Base-by-base conservation (phyloP, 2,888 invertebrate genomes). In the Crocallis elinguaria region DNA sequence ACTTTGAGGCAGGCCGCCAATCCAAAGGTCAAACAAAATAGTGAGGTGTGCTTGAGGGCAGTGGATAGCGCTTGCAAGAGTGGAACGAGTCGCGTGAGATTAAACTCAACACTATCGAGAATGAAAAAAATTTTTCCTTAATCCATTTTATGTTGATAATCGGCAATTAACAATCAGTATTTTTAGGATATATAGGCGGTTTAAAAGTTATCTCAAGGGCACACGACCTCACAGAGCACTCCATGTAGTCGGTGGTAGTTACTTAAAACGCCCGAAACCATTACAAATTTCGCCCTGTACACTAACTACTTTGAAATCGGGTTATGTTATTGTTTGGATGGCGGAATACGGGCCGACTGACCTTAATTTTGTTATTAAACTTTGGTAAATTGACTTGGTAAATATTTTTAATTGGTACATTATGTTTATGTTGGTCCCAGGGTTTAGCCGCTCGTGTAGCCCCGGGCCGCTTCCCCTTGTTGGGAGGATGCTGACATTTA, bases 281-380 rank as follows among this genome's bases (percentile, higher is more conserved):
- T 56, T 56, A 44, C 27, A 27, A 35, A 44, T 38, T 27, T 37
- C 25, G 35, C 44, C 57, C 57, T 49, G 27, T 32, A 48, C 25
- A 30, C 38, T 41, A 60, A 57, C 51, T 56, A 53, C 53, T 58
- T 58, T 44, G 35, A 41, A 55, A 57, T 53, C 48, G 53, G 50
- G 61, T 58, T 61, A 58, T 61, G 57, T 55, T 60, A 59, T 57
- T 59, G 62, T 62, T 60, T 59, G 30, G 50, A 35, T 41, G 37
- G 45, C 51, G 38, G 55, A 38, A 39, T 43, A 33, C 43, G 48
- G 41, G 45, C 37, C 43, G 48, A 35, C 32, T 43, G 42, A 6
- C 52, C 52, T 51, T 54, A 3, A 54, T 51, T 50, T 45, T 49
- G 30, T 45, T 49, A 48, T 42, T 43, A 43, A 48, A 49, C 43